phyloP scores from a whole-genome alignment of 2,888 invertebrate genomes.

The Beris morrisii region DNA sequence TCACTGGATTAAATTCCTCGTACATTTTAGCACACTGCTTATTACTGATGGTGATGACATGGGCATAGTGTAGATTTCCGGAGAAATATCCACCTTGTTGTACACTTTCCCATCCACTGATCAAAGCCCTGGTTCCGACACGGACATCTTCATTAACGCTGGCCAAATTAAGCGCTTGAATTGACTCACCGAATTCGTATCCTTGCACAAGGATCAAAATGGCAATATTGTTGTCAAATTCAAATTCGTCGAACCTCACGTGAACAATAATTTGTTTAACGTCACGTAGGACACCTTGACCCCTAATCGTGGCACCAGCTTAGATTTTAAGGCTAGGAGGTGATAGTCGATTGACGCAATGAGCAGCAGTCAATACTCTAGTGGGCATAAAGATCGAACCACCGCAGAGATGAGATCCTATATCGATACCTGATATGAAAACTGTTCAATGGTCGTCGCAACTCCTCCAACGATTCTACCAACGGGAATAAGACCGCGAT shows the following conservation, averaged over 20 bases:
- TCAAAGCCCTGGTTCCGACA: conserved; percentile 13
- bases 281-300: conserved; percentile 41
- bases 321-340: conserved; percentile 51
- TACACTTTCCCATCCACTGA: conserved; percentile 38
- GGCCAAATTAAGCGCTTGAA: conserved; percentile 55
- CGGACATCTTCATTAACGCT: conserved; percentile 41
- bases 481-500: conserved; percentile 20
- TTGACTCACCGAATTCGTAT: conserved; percentile 52
- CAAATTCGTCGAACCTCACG: conserved; percentile 55
- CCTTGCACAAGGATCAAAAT: conserved; percentile 58
- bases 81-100: conserved; percentile 44
- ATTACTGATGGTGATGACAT: conserved; percentile 56
- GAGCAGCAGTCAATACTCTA: conserved; percentile 12
- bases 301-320: conserved; percentile 59
- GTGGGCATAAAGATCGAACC: conserved; percentile 54
- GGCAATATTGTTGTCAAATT: conserved; percentile 62
- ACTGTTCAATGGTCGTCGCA: conserved; percentile 28
- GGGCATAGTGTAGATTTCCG: conserved; percentile 53
- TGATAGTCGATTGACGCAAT: conserved; percentile 31
- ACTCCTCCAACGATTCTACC: conserved; percentile 36
- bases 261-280: conserved; percentile 46
- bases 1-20: conserved; percentile 14
- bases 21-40: conserved; percentile 54
- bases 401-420: conserved; percentile 58
- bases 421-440: conserved; percentile 31